Conservation (phyloP, 2,888 invertebrate genomes). For the Minunthozetes semirufus region DNA sequence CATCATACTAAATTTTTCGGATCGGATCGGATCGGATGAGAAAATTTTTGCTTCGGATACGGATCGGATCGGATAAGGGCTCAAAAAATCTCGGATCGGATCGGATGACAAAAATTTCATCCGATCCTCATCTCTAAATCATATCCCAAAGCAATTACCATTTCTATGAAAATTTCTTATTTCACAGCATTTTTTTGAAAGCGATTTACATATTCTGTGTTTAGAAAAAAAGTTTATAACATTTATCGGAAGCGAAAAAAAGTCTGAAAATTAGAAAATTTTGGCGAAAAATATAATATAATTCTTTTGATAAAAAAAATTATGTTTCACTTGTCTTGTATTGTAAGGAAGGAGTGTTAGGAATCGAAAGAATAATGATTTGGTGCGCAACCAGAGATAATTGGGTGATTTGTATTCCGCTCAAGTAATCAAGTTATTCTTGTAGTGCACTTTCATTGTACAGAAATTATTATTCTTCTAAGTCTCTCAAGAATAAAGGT, state of each 20-base stretch:
- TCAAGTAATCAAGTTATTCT: conserved; percentile 23
- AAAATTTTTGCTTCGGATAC: no score
- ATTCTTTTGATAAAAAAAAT: neutral
- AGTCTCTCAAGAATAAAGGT: conserved; percentile 26
- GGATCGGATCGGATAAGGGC: no score
- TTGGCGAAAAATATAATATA: neutral
- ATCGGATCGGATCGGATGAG: no score
- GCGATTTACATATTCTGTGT: neutral
- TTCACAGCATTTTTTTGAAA: no score
- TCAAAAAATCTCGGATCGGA: no score
- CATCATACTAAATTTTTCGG: no score
- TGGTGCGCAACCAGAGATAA: neutral
- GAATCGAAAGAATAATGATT: conserved; percentile 11
- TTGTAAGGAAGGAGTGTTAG: neutral
- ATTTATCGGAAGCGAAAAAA: no score
- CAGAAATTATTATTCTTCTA: conserved; percentile 13
- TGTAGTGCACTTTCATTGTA: neutral
- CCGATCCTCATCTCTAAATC: no score
- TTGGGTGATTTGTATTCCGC: conserved; percentile 22
- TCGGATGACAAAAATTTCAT: no score
- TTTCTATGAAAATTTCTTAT: no score
- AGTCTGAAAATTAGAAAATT: neutral
- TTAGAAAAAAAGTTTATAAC: neutral
- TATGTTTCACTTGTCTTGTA: no score
- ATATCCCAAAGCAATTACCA: no score